Evolutionary conservation across 2,888 invertebrate genomes (phyloP).

Genomic region (Ennomos quercinarius): DNA sequence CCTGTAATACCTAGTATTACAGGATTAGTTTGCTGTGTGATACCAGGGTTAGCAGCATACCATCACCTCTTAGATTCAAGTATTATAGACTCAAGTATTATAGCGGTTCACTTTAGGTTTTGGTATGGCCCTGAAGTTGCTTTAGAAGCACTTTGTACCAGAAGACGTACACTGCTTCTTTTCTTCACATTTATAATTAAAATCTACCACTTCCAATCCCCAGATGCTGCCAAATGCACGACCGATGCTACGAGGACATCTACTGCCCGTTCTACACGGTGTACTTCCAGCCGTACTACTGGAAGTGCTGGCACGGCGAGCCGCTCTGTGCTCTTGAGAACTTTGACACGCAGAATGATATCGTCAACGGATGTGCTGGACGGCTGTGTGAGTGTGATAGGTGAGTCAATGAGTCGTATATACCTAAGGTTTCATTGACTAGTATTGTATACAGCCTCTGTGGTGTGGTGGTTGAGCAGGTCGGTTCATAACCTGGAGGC

Average conservation of each 20-base stretch:
- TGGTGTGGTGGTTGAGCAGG: no score
- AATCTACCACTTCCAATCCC: neutral
- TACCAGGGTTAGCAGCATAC: no score
- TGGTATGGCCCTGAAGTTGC: no score
- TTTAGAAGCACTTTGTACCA: no score
- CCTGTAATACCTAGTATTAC: no score
- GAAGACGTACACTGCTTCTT: no score
- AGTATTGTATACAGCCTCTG: neutral
- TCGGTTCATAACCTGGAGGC: no score
- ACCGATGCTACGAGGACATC: slow-evolving; percentile 93
- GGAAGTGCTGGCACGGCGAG: slow-evolving; percentile 92
- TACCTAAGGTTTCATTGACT: neutral
- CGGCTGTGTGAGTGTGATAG: slow-evolving; percentile 94
- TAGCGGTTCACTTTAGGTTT: no score
- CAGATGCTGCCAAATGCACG: slow-evolving; percentile 94
- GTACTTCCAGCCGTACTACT: slow-evolving; percentile 94
- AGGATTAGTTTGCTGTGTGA: no score
- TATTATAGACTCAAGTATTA: no score
- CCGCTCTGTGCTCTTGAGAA: slow-evolving; percentile 90
- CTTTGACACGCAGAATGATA: slow-evolving; percentile 60
- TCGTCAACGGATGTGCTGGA: slow-evolving; percentile 88
- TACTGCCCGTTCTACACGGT: slow-evolving; percentile 92
- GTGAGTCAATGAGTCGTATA: slow-evolving; percentile 62
- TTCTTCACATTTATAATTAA: no score
- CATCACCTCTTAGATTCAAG: no score